Evolutionary conservation across 2,888 invertebrate species (phyloP), one percentile per base, ranked within the genome.

Genomic region (Hipparchia sbordonii): DNA sequence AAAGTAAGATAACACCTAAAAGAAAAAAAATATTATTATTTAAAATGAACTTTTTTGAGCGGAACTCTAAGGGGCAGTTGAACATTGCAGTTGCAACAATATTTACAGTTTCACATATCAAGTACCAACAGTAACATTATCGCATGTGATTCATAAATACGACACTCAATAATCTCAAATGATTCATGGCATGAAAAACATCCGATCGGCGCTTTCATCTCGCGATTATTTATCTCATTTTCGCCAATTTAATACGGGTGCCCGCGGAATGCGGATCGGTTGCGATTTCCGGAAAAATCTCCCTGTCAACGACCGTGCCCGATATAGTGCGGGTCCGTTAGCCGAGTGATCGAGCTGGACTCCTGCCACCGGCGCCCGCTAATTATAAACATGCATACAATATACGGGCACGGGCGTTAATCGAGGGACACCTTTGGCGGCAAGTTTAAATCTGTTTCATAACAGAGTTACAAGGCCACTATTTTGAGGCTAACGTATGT

Each of bases 321-420:
- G 86, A 90, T 91, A 90, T 87, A 90, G 89, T 87, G 84, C 80
- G 87, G 82, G 86, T 87, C 89, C 89, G 90, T 89, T 92, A 89
- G 87, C 90, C 91, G 90, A 92, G 88, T 91, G 92, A 91, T 91
- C 92, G 90, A 91, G 87, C 91, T 92, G 92, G 92, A 89, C 90
- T 89, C 84, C 85, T 90, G 92, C 92, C 91, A 91, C 87, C 83
- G 84, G 84, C 89, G 87, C 86, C 85, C 78, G 84, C 88, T 92
- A 91, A 92, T 91, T 90, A 91, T 91, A 90, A 83, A 84, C 81
- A 59, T 67, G 57, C 67, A 67, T 59, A 57, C 57, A 33, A 52
- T 65, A 51, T 65, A 51, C 63, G 63, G 48, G 45, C 23, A 4
- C 13, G 23, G 62, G 48, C 23, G 63, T 48, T 48, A 13, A 62